A percentile compares a stretch with the other conserved stretches of the same genome.
These are phyloP conservation scores for Sula dactylatra DNA, from an alignment of 2,113 vertebrate species.

Conservation along the genomic window DNA sequence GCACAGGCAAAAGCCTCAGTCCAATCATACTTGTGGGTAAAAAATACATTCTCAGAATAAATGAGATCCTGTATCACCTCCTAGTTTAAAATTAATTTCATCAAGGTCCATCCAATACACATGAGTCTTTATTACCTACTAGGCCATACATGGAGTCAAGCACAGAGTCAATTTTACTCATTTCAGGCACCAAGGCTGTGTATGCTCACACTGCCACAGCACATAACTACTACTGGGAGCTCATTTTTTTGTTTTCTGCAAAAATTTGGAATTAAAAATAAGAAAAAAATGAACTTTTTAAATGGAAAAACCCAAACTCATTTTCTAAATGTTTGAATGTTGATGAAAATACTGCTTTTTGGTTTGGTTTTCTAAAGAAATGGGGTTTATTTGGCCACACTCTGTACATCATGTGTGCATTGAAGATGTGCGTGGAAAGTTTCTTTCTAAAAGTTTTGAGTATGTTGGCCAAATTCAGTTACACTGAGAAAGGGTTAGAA, in stretches of 20 bases:
- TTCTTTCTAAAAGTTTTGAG: background rate
- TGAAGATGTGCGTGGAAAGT: rapidly evolving
- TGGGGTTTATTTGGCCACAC: background rate
- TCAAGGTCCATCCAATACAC: too few relatives aligned
- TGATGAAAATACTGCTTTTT: background rate
- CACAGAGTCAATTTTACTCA: too few relatives aligned
- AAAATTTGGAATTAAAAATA: background rate
- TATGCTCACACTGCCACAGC: background rate
- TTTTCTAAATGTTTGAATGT: background rate
- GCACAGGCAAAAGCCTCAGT: background rate
- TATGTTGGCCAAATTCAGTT: background rate
- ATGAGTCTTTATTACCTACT: too few relatives aligned
- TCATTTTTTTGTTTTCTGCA: background rate
- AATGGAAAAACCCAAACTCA: rapidly evolving
- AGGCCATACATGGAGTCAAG: too few relatives aligned
- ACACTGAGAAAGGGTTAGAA: background rate
- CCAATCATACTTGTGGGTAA: background rate
- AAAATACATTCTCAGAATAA: background rate
- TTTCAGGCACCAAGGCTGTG: background rate
- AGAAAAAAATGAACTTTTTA: background rate
- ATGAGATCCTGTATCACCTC: background rate
- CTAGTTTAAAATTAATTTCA: too few relatives aligned
- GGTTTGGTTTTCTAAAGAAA: background rate
- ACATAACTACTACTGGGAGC: background rate
- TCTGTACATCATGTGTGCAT: background rate